These are phyloP conservation scores for Terebella lapidaria DNA, from an alignment of 2,888 invertebrate species.

Conservation along the genomic window DNA sequence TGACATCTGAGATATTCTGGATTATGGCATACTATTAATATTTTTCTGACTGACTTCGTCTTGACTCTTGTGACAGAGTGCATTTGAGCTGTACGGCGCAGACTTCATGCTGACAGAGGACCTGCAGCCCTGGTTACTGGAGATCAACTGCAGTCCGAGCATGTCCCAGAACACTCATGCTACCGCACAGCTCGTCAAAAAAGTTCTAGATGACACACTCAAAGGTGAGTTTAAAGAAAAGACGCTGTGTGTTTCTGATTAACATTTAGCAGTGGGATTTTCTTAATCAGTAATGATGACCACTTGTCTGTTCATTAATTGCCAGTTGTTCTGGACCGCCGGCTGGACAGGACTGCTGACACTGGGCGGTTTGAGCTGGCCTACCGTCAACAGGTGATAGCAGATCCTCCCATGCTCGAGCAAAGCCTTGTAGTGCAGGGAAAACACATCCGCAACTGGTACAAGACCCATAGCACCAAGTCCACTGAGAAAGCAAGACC, in stretches of 20 bases:
- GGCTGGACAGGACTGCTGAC: slow-evolving; percentile 45
- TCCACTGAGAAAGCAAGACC: too few species aligned
- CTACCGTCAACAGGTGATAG: slow-evolving; percentile 34
- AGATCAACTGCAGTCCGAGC: slow-evolving; percentile 84
- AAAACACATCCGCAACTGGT: neutral
- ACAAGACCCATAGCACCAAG: too few species aligned
- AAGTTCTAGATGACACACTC: slow-evolving; percentile 75
- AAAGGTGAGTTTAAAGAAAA: slow-evolving; percentile 64
- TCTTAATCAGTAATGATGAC: too few species aligned
- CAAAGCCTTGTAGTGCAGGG: neutral
- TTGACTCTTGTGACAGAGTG: too few species aligned
- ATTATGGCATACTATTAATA: too few species aligned
- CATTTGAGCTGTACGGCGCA: slow-evolving; percentile 86
- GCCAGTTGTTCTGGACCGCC: slow-evolving; percentile 51
- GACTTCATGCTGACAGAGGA: slow-evolving; percentile 84
- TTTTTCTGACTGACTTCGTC: too few species aligned
- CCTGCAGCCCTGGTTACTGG: slow-evolving; percentile 78
- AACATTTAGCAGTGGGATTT: too few species aligned
- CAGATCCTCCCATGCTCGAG: neutral
- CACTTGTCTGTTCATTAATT: too few species aligned
- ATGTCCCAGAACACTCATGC: slow-evolving; percentile 77
- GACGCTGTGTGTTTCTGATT: too few species aligned
- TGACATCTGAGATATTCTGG: too few species aligned
- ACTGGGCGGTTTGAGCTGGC: slow-evolving; percentile 50
- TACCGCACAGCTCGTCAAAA: slow-evolving; percentile 75